Base-by-base conservation (phyloP, 2,113 vertebrate species). In the Eubucco bourcierii region DNA sequence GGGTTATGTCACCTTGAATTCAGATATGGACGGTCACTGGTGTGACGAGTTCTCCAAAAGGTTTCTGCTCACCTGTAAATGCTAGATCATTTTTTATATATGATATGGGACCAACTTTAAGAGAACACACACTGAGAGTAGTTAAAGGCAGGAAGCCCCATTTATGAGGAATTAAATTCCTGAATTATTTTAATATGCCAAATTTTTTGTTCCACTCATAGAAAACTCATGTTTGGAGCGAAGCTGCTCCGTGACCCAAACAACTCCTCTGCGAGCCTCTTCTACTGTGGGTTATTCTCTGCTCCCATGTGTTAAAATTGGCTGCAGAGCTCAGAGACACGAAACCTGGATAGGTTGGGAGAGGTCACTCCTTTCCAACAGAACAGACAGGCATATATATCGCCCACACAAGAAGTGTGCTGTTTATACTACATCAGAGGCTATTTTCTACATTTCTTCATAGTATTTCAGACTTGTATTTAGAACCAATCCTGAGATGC, bases 341-440 rank as follows among this genome's bases (percentile, higher is more conserved):
- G 52, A 79, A 88, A 74, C 82, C n/a, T 67, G 33, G 59, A 67
- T 87, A 20, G 2, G 86, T 3, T 71, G 80, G 84, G 87, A 82
- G 34, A 79, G 90, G 81, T 74, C 87, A 93, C 44, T 80, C 90
- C 61, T 89, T 85, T 71, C 50, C 87, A 70, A 90, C 4, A 34
- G 80, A 82, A 94, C 53, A 24, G 87, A 87, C 93, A 94, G 65
- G 82, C 90, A 87, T 61, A 89, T 91, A 74, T 66, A 64, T 88
- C 77, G 78, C 95, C 95, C 94, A 95, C 95, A 96, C 91, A 91
- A 72, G 93, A 65, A 76, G 60, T 1, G 33, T 4, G 71, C 90
- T 72, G 56, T 71, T 80, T 84, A 92, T 86, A 29, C 91, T 80
- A 86, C 88, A 86, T 71, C 88, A 27, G 14, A 4, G 37, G 33